Base-by-base conservation (phyloP, 2,888 invertebrate genomes). In the Catocala nupta region DNA sequence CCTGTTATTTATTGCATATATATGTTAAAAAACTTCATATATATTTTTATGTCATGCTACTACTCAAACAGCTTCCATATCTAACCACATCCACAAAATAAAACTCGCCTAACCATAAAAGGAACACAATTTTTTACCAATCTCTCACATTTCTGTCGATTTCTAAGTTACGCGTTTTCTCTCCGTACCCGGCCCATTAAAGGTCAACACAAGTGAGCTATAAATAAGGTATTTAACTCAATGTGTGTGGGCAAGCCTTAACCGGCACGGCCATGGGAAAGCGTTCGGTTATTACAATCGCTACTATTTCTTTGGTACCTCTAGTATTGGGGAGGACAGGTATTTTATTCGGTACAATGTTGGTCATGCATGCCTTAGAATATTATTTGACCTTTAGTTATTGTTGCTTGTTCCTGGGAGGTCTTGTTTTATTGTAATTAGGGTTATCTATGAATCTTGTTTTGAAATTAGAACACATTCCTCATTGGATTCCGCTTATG, bases 201-300 rank as follows among this genome's bases (percentile, higher is more conserved):
- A 91, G 91, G 90, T 91, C 90, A 91, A 78, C 71, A 77, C 83
- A 86, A 87, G 89, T 86, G 81, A 81, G 87, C 88, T 85, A 92
- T 92, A 91, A 92, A 91, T 92, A 92, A 87, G 86, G 89, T 90
- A 88, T 91, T 91, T 90, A 91, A 90, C 87, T 86, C 88, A 87
- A 88, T 89, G 90, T 90, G 92, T 92, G 92, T 92, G 92, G 91
- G 90, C 90, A 71, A 70, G 78, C 87, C 88, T 85, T 88, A 88
- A 86, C 84, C 83, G 85, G 86, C 82, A 81, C 81, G 84, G 82
- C 82, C 87, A 88, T 90, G 89, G 84, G 87, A 89, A 89, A 83
- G 81, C 81, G 79, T 75, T 67, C 71, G 79, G 79, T 81, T 81
- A 85, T 83, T 84, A 89, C 87, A 86, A 88, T 87, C 75, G 81